Evolutionary conservation across 2,797 vertebrate species (phyloP).

Genomic region (Pygocentrus nattereri): DNA sequence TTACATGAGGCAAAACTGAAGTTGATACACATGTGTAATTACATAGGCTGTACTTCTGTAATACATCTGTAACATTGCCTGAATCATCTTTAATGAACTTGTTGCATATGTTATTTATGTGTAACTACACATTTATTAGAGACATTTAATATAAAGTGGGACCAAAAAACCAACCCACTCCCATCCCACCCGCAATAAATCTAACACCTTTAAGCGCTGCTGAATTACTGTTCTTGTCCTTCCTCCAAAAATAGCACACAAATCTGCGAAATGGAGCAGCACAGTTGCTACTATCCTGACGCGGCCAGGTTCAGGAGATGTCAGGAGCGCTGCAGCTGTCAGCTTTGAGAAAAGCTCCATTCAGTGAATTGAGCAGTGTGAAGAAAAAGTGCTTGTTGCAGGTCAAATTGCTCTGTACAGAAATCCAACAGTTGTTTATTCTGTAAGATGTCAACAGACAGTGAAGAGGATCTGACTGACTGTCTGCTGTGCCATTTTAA

Average conservation of each 20-base stretch:
- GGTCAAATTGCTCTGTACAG: slow-evolving; percentile 10
- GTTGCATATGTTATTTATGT: too few species aligned
- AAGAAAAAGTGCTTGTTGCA: background rate
- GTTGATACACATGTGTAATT: too few species aligned
- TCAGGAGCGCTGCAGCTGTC: slow-evolving; percentile 14
- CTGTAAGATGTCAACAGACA: background rate
- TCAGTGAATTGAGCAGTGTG: background rate
- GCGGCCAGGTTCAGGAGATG: slow-evolving; percentile 11
- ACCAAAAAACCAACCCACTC: too few species aligned
- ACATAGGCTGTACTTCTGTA: too few species aligned
- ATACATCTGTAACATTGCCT: too few species aligned
- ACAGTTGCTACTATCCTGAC: background rate
- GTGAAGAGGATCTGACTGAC: background rate
- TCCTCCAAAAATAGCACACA: background rate
- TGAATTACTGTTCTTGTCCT: background rate
- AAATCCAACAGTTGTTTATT: slow-evolving; percentile 8
- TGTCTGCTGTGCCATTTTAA: background rate
- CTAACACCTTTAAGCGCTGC: background rate
- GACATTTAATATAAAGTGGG: too few species aligned
- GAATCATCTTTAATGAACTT: too few species aligned
- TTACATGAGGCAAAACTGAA: too few species aligned
- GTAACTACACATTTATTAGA: too few species aligned
- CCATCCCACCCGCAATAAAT: background rate
- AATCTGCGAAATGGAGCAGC: background rate
- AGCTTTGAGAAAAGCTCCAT: background rate